Conservation (phyloP, 2,113 vertebrate species). For the Romanogobio albipinnatus region DNA sequence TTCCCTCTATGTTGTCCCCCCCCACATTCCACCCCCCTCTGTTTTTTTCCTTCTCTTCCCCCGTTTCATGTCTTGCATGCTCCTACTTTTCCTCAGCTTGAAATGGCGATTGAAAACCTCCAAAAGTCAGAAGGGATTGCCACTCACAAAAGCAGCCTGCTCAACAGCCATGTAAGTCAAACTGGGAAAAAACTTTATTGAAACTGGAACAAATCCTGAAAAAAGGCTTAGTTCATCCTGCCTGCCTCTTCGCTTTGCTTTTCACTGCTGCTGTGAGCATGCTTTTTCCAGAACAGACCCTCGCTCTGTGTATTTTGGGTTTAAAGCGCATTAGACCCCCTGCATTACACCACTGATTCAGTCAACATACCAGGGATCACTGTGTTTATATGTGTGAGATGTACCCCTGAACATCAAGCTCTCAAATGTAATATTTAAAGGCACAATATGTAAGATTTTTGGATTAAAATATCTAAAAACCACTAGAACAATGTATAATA, state of each 20-base stretch:
- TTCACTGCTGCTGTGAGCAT: constrained; percentile 55
- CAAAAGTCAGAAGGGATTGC: constrained; percentile 99
- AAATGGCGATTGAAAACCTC: constrained; percentile 99
- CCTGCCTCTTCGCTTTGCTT: constrained; percentile 54
- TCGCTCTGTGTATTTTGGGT: constrained; percentile 13
- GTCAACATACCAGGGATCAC: background rate
- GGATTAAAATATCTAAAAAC: too few relatives aligned
- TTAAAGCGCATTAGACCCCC: background rate
- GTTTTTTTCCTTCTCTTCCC: constrained; percentile 56
- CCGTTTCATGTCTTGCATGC: constrained; percentile 71
- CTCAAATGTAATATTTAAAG: background rate
- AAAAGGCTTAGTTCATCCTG: constrained; percentile 39
- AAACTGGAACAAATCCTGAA: constrained; percentile 57
- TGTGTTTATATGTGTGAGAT: background rate
- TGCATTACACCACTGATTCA: constrained; percentile 16
- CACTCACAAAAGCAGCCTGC: constrained; percentile 98
- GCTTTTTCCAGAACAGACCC: constrained; percentile 26
- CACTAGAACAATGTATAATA: too few relatives aligned
- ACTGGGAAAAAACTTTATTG: constrained; percentile 67
- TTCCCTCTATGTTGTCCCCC: constrained; percentile 57
- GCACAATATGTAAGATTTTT: too few relatives aligned
- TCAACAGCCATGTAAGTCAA: constrained; percentile 99
- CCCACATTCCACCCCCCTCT: constrained; percentile 62
- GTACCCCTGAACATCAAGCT: background rate
- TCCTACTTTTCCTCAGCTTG: constrained; percentile 84